Evolutionary conservation across 2,113 vertebrate genomes (phyloP).

Genomic region (Cyphomyrus discorhynchus): DNA sequence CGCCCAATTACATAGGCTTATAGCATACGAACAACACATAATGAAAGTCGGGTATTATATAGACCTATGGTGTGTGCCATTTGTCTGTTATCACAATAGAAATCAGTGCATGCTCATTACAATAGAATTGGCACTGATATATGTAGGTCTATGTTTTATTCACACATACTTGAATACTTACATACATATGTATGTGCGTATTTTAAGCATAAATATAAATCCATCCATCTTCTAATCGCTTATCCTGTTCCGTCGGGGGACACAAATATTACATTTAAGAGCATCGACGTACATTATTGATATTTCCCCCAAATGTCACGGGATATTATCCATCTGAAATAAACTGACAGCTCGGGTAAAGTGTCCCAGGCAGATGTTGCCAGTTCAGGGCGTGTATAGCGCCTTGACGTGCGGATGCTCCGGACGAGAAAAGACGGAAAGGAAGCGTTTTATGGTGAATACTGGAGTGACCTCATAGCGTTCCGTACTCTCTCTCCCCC

Average conservation of each 20-base stretch:
- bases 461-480: conserved; percentile 9
- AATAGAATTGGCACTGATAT: not conserved
- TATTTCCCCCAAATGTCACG: not conserved
- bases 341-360: not conserved
- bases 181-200: not conserved
- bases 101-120: not conserved
- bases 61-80: not conserved
- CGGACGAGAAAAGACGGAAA: not conserved
- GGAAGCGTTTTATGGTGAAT: not conserved
- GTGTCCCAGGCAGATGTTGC: conserved; percentile 19
- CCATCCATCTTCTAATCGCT: not conserved
- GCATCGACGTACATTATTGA: not conserved
- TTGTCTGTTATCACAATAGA: not conserved
- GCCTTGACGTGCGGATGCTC: not conserved
- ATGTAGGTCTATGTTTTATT: not conserved
- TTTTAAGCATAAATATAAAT: not conserved
- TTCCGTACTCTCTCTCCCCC: conserved; percentile 2
- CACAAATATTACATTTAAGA: not conserved
- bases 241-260: not conserved
- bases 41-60: not conserved
- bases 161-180: not conserved
- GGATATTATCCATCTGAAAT: not conserved
- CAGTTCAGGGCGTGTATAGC: not conserved
- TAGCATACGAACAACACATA: not conserved
- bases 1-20: not conserved